Evolutionary conservation across 2,888 invertebrate species (phyloP), one percentile per base, ranked within the genome.

Genomic region (Sinelater perroti): DNA sequence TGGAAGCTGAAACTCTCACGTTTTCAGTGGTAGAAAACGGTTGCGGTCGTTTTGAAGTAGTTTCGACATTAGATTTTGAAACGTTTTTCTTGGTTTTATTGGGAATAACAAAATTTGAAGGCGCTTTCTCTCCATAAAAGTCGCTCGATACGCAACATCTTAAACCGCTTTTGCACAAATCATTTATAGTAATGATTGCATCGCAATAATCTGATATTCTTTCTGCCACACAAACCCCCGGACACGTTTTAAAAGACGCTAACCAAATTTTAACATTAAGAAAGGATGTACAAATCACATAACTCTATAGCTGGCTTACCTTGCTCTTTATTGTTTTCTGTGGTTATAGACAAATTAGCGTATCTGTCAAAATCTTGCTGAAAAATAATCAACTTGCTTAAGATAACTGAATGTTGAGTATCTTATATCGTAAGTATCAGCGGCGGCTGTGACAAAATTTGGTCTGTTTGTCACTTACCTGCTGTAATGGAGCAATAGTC

Each of bases 181-280:
- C 86, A 24, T 84, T 81, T 1, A 87, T 85, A 44, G 88, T 87
- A 44, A 93, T 79, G 66, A 93, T 90, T 0, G 92, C 93, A 70
- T 93, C 92, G 74, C 95, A 95, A 75, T 94, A 94, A 71, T 89
- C 87, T 0, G 92, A 88, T 59, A 94, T 87, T 16, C 88, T 82
- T 46, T 90, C 87, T 14, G 90, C 88, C 51, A 94, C 91, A 72
- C 95, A 95, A 4, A 93, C 89, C 2, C 94, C 93, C 0, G 88
- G 87, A 69, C 94, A 94, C 71, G 72, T 70, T 62, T 74, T 85
- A 13, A 60, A 55, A 4, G 58, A 26, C 16, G 45, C 47, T 52
- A 35, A n/a, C n/a, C n/a, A n/a, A n/a, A n/a, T n/a, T n/a, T n/a
- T n/a, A n/a, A n/a, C 6, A 18, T 14, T 6, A n/a, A 31, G 6